These are phyloP conservation scores for Calliphora vomitoria DNA, from an alignment of 2,888 invertebrate species.

Conservation along the genomic window DNA sequence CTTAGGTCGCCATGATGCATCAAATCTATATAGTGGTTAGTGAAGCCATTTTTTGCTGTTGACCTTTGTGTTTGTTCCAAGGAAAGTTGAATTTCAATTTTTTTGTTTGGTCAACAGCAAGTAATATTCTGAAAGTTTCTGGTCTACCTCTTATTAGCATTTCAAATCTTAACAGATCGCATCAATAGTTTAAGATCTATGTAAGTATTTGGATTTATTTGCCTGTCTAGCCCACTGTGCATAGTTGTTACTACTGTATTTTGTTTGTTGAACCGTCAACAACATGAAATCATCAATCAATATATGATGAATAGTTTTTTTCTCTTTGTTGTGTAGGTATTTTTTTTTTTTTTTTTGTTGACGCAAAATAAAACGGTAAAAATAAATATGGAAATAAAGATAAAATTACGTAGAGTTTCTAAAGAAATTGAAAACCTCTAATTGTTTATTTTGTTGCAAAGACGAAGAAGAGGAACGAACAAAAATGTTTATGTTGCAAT, in stretches of 20 bases:
- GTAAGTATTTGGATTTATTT: no score
- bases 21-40: no score
- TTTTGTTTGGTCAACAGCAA: no score
- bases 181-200: no score
- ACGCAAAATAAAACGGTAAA: conserved; percentile 19
- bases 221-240: not conserved
- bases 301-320: conserved; percentile 56
- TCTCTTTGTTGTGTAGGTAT: not conserved
- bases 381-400: conserved; percentile 25
- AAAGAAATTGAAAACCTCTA: conserved; percentile 29
- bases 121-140: no score
- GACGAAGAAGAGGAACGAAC: not conserved
- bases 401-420: conserved; percentile 4
- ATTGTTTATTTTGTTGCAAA: conserved; percentile 36
- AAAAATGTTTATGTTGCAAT: conserved; percentile 31
- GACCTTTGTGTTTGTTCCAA: no score
- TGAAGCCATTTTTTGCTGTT: no score
- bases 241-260: not conserved
- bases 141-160: no score
- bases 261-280: conserved; percentile 25
- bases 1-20: no score
- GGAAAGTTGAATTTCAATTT: no score
- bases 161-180: no score
- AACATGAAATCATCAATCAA: conserved; percentile 67
- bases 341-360: not conserved